phyloP scores from a whole-genome alignment of 2,888 invertebrate genomes.

The Pterostichus madidus region DNA sequence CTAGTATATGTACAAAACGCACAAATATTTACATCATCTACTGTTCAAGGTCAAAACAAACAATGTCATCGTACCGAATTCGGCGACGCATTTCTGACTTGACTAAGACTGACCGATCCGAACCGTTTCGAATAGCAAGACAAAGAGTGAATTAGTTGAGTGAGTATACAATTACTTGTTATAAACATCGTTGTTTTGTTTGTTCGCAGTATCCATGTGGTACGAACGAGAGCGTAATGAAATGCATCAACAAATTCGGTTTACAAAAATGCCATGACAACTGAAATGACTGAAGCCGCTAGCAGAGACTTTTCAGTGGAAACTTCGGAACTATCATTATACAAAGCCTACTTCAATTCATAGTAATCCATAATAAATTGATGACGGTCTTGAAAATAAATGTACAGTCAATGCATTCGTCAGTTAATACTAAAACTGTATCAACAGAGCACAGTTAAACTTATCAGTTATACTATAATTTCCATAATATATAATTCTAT shows the following conservation, averaged over 20 bases:
- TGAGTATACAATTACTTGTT: slow-evolving; percentile 13
- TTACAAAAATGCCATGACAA: slow-evolving; percentile 66
- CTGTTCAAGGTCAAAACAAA: slow-evolving; percentile 60
- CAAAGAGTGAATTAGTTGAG: not conserved
- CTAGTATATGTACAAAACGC: slow-evolving; percentile 67
- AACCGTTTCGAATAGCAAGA: not conserved
- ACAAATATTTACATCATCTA: slow-evolving; percentile 66
- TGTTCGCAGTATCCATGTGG: not conserved
- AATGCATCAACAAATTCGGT: slow-evolving; percentile 64
- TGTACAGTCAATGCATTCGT: slow-evolving; percentile 63
- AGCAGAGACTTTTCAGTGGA: slow-evolving; percentile 65
- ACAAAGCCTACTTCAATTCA: slow-evolving; percentile 61
- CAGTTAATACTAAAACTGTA: slow-evolving; percentile 65
- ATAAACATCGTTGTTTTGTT: slow-evolving; percentile 42
- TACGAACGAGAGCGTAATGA: slow-evolving; percentile 24
- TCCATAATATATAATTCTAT: slow-evolving; percentile 67
- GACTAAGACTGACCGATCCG: slow-evolving; percentile 24
- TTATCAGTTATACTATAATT: slow-evolving; percentile 64
- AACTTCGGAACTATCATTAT: slow-evolving; percentile 64
- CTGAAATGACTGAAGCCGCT: slow-evolving; percentile 66
- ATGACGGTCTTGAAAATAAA: slow-evolving; percentile 65
- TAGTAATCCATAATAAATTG: slow-evolving; percentile 61
- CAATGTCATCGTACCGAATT: slow-evolving; percentile 63
- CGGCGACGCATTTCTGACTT: slow-evolving; percentile 53
- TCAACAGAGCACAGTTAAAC: slow-evolving; percentile 65